Conservation (phyloP, 2,888 invertebrate genomes). For the Aphidius colemani region DNA sequence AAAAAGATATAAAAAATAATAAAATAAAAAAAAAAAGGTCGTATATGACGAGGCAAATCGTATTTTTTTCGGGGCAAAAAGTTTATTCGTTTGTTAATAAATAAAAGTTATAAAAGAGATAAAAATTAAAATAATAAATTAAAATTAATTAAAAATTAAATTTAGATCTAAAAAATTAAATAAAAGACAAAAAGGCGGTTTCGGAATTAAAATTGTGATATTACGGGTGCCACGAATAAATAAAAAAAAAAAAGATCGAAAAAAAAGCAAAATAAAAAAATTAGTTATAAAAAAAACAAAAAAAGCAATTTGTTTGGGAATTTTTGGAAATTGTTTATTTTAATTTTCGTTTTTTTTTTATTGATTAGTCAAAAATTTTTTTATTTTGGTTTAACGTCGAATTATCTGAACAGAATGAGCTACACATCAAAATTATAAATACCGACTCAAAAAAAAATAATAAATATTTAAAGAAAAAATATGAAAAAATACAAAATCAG, state of each 20-base stretch:
- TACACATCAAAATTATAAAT: constrained; percentile 43
- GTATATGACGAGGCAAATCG: constrained; percentile 10
- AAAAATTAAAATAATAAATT: not conserved
- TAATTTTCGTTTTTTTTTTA: no score
- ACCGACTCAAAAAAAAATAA: constrained; percentile 20
- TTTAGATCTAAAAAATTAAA: not conserved
- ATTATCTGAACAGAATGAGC: constrained; percentile 48
- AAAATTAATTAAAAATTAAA: no score
- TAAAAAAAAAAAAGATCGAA: constrained; percentile 15
- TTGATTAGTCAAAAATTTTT: constrained; percentile 11
- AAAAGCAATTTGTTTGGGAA: not conserved
- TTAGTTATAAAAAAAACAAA: constrained; percentile 22
- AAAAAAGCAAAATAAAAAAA: constrained; percentile 16
- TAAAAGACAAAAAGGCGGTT: constrained; percentile 24
- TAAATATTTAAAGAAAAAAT: constrained; percentile 5
- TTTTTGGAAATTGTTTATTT: no score
- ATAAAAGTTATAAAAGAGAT: not conserved
- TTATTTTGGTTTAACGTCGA: constrained; percentile 30
- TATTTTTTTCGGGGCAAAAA: constrained; percentile 20
- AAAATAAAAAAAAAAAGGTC: constrained; percentile 24
- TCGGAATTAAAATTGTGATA: constrained; percentile 37
- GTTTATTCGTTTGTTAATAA: constrained; percentile 28
- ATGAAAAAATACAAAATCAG: constrained; percentile 19
- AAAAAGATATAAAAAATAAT: constrained; percentile 12
- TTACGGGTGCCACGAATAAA: constrained; percentile 36